Base-by-base conservation (phyloP, 2,888 invertebrate species). In the Cryptus armator region DNA sequence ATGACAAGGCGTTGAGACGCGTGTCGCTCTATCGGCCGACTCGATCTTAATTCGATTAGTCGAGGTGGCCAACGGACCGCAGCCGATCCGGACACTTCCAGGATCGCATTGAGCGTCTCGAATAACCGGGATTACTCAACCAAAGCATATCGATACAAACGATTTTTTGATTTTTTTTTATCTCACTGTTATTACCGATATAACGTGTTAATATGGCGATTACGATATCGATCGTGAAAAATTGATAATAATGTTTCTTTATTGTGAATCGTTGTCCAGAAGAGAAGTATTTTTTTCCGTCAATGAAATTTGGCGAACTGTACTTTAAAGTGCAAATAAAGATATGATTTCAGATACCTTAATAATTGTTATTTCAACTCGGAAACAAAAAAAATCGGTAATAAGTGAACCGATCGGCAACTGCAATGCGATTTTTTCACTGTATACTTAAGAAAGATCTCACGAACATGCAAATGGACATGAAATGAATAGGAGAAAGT, bases 41-140 rank as follows among this genome's bases (percentile, higher is more conserved):
- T 84, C 81, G 88, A 88, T 88, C 88, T 88, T 86, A 86, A 88
- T 88, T 88, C 87, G 87, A 88, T 88, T 86, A 82, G 83, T 84
- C 87, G 83, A 76, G 84, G 82, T 82, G 78, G 80, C 72, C 84
- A 74, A 56, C 76, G 76, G 72, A 85, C 79, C 83, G 79, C 70
- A 56, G 75, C 75, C 76, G 79, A 24, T 71, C 44, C 71, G 51
- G 46, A 59, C 68, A 68, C 67, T 48, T 53, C 43, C 64, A 81
- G 56, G 75, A 78, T 81, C 81, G 51, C 56, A 16, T 37, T 9
- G 68, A 32, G 62, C 6, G 72, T 66, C 46, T 51, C 56, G 56
- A 19, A 59, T 14, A 78, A 78, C 59, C 78, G 67, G 83, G 59
- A 74, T 79, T 79, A 79, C 83, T 83, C 78, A 48, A 79, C 66